Evolutionary conservation across 2,113 vertebrate species (phyloP), one percentile per base, ranked within the genome.

Genomic region (Osmerus eperlanus): DNA sequence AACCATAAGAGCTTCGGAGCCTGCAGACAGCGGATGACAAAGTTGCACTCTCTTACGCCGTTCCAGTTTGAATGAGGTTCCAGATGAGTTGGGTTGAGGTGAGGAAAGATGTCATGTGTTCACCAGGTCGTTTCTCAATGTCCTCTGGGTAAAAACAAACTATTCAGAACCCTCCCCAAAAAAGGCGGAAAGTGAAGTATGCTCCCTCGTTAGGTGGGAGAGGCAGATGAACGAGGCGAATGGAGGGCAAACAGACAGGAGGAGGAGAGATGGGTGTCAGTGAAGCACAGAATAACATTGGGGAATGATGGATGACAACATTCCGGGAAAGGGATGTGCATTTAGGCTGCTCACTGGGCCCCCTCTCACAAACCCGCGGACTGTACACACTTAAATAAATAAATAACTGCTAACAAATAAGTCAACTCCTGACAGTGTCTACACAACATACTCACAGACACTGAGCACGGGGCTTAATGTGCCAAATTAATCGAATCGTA

Each of bases 301-400:
- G 2, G 5, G 64, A 66, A 70, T 78, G 81, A 84, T 79, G 78
- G 76, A 87, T 78, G 79, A 25, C 29, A 63, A 18, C 47, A 36
- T 21, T 70, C 18, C 41, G 68, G 61, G 29, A 15, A 41, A 56
- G 41, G 19, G 68, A 70, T 15, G 52, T 32, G 72, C 54, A 63
- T 71, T 47, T 28, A 65, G 62, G 64, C 62, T 63, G 51, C 52
- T 54, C 51, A 52, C 21, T 28, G 19, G 25, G 52, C 19, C 53
- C 68, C 3, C 53, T 68, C 70, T 51, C 70, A 32, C 36, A 47
- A 60, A 65, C 1, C 12, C 9, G 1, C 16, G n/a, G 55, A 9
- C 8, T 7, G 1, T 29, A 41, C 14, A 61, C 4, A 55, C 18
- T 63, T 7, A 55, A 19, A 41, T 23, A 71, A 65, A 77, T 23